Evolutionary conservation across 2,888 invertebrate species (phyloP), one percentile per base, ranked within the genome.

Genomic region (Meteorus cinctellus): DNA sequence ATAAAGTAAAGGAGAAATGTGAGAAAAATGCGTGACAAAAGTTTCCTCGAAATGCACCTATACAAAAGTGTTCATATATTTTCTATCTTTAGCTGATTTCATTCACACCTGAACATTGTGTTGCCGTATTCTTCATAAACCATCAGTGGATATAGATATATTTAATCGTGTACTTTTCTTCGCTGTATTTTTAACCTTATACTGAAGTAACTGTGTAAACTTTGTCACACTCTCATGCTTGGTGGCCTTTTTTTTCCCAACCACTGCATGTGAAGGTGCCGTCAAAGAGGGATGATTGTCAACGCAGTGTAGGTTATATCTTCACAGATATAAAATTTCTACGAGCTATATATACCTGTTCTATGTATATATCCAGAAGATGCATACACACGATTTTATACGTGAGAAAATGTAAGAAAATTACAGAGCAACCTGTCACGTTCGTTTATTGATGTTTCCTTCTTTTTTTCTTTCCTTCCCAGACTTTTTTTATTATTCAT

Each of bases 391-490:
- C 12, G 41, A 12, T 41, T 29, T 31, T 60, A 55, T 60, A 70
- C 45, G 70, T 70, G 70, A 70, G 70, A 70, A 69, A 59, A 70
- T 24, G 41, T n/a, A 31, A 12, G 16, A 27, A 70, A 70, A 70
- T 70, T 70, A 70, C 59, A 60, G 70, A 60, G 24, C 59, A 70
- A 60, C 60, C 60, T 70, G 70, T 60, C 60, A 19, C 16, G 19
- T 19, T 70, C 19, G 14, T 41, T 70, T 70, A 70, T 70, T 41
- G 70, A 70, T 60, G 60, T 34, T 16, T 24, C 60, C 36, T 65
- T 41, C 31, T 19, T 29, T 65, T 65, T 24, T 24, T 24, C 24
- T 24, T 24, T 24, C 24, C 24, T 24, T 4, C 27, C 48, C 69
- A 69, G 29, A 41, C 41, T 12, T 12, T 12, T 41, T 41, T 41